phyloP scores from a whole-genome alignment of 2,888 invertebrate genomes.

The Brachyptera putata region DNA sequence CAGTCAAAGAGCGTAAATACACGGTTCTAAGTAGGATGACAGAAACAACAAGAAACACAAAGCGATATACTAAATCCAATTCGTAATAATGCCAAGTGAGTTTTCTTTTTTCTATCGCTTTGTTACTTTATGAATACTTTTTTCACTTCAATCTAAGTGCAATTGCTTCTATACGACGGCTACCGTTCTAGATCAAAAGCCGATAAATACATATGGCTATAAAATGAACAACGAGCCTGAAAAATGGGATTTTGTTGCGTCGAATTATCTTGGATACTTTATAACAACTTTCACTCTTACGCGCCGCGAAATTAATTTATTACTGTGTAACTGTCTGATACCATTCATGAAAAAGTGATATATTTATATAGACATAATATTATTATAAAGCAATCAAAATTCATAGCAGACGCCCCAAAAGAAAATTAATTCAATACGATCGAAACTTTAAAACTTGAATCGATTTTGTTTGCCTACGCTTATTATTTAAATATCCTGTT shows the following conservation, averaged over 20 bases:
- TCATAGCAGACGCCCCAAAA: conserved; percentile 24
- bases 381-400: conserved; percentile 29
- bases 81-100: not conserved
- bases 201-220: conserved; percentile 10
- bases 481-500: conserved; percentile 8
- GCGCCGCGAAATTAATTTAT: conserved; percentile 20
- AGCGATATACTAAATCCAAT: not conserved
- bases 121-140: not conserved
- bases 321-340: conserved; percentile 1
- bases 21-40: not conserved
- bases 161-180: not conserved
- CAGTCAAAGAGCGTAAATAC: not conserved
- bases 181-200: conserved; percentile 18
- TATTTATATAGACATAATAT: conserved; percentile 4
- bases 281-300: conserved; percentile 20
- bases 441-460: not conserved
- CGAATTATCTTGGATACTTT: not conserved
- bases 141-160: not conserved
- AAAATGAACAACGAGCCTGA: conserved; percentile 13
- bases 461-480: conserved; percentile 2
- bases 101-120: not conserved
- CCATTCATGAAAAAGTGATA: conserved; percentile 11
- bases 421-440: conserved; percentile 1
- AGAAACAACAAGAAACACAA: conserved; percentile 1
- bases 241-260: conserved; percentile 9